phyloP scores from a whole-genome alignment of 1,140 invertebrate species.

The Choristoneura fumiferana region DNA sequence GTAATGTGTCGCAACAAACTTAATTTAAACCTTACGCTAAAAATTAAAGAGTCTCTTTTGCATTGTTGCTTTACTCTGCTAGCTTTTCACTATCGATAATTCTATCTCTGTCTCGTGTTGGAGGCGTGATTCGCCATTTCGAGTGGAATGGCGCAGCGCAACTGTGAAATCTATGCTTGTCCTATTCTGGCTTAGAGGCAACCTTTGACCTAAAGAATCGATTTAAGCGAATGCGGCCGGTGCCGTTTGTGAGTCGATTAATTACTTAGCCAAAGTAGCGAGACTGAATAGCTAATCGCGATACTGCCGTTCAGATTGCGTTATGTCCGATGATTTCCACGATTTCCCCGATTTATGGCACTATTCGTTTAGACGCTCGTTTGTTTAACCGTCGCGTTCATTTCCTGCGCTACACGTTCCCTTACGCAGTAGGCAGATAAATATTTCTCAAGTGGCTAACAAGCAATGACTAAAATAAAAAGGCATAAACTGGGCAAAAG shows the following conservation, averaged over 20 bases:
- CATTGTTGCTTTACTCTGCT: constrained; percentile 48
- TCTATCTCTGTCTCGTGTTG: constrained; percentile 59
- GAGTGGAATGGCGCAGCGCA: constrained; percentile 57
- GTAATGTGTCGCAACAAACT: constrained; percentile 39
- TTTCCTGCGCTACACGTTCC: background rate
- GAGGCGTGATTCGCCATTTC: constrained; percentile 73
- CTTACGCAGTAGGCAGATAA: too few relatives aligned
- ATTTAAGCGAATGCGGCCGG: constrained; percentile 67
- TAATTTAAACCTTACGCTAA: constrained; percentile 52
- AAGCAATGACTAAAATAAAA: too few relatives aligned
- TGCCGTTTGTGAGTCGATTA: constrained; percentile 52
- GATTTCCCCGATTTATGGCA: constrained; percentile 9
- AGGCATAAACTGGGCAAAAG: too few relatives aligned
- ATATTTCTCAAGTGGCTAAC: too few relatives aligned
- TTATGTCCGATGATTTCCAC: constrained; percentile 17
- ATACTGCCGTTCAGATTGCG: constrained; percentile 22
- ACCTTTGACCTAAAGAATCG: constrained; percentile 72
- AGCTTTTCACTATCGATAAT: constrained; percentile 67
- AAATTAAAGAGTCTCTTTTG: constrained; percentile 57
- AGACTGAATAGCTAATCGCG: constrained; percentile 42
- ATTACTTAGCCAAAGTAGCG: constrained; percentile 50
- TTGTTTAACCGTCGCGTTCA: constrained; percentile 10
- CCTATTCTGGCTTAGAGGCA: constrained; percentile 56
- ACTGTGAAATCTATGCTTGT: constrained; percentile 58
- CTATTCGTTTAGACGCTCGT: constrained; percentile 16